These are phyloP conservation scores for Caenorhabditis sp. DNA, from an alignment of 2,888 invertebrate species.

Conservation along the genomic window DNA sequence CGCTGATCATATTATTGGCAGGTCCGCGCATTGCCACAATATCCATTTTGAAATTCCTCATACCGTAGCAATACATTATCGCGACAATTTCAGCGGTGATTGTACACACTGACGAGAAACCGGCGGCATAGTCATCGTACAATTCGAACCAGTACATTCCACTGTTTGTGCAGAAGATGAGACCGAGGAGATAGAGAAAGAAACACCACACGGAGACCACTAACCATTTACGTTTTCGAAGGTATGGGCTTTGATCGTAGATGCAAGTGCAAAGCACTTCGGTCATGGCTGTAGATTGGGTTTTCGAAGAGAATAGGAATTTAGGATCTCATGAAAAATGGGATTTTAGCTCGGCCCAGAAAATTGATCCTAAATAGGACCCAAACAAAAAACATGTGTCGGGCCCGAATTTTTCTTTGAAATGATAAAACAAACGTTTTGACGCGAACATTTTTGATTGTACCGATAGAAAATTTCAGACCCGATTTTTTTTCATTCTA, in stretches of 20 bases:
- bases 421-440: no score
- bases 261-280: slow-evolving; percentile 2
- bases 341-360: no score
- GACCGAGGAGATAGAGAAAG: background rate
- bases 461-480: no score
- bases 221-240: background rate
- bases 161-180: background rate
- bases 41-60: background rate
- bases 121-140: slow-evolving; percentile 2
- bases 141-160: slow-evolving; percentile 1
- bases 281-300: background rate
- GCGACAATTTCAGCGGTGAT: background rate
- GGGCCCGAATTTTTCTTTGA: no score
- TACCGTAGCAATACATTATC: background rate
- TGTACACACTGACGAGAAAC: background rate
- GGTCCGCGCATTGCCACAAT: background rate
- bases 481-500: no score
- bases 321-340: no score
- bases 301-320: background rate
- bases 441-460: no score
- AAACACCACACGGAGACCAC: background rate
- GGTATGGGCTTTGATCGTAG: background rate
- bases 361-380: no score
- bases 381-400: no score
- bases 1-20: background rate